Evolutionary conservation across 37 sponge, comb jelly and placozoan genomes (phyloP).

Genomic region (Ianthella basta): DNA sequence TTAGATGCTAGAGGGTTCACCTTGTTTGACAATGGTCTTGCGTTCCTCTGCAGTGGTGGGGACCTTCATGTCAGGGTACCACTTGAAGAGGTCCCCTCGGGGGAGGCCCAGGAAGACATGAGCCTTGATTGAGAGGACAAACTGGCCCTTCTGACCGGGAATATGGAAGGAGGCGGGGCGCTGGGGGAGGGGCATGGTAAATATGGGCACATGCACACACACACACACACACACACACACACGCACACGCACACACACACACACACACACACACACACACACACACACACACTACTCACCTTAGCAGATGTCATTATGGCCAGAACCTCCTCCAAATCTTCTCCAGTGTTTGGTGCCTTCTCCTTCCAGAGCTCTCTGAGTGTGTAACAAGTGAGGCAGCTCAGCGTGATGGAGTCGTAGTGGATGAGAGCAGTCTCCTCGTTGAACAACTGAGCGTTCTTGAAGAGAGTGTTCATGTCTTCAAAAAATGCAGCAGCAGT

Average conservation of each 20-base stretch:
- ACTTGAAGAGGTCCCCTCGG: slow-evolving; percentile 27
- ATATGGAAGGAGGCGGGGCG: background rate
- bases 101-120: slow-evolving; percentile 16
- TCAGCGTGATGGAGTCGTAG: slow-evolving; percentile 24
- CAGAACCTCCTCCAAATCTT: background rate
- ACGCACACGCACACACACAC: slow-evolving; percentile 28
- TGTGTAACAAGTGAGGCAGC: background rate
- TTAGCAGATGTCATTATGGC: slow-evolving; percentile 5
- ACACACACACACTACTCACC: background rate
- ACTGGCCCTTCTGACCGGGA: background rate
- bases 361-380: slow-evolving; percentile 6
- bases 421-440: slow-evolving; percentile 71
- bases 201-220: slow-evolving; percentile 11
- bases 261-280: slow-evolving; percentile 9
- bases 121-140: slow-evolving; percentile 9
- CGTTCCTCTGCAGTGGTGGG: slow-evolving; percentile 19
- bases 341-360: background rate
- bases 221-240: slow-evolving; percentile 28
- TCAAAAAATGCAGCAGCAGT: slow-evolving; percentile 54
- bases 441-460: slow-evolving; percentile 76
- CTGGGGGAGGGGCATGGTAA: background rate
- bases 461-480: slow-evolving; percentile 71
- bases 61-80: slow-evolving; percentile 8
- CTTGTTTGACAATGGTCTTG: slow-evolving; percentile 11
- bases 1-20: no score